phyloP scores from a whole-genome alignment of 2,888 invertebrate species.

The Erpobdella octoculata region DNA sequence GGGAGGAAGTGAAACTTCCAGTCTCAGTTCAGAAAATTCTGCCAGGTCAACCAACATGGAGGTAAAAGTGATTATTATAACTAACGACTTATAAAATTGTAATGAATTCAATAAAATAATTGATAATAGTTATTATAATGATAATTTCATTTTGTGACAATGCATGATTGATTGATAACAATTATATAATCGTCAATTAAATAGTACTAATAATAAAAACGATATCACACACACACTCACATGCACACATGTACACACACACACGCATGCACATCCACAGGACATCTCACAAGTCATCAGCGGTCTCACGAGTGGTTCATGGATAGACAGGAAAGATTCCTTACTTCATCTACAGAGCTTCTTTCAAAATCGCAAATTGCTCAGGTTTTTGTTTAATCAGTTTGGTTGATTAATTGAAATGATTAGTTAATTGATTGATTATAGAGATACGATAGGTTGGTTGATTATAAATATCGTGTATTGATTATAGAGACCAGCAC shows the following conservation, averaged over 20 bases:
- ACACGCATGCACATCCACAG: conserved; percentile 26
- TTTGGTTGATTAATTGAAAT: no score
- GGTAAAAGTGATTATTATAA: background rate
- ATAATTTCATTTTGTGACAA: background rate
- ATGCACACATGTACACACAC: no score
- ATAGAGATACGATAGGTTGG: no score
- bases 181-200: background rate
- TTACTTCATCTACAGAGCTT: conserved; percentile 70
- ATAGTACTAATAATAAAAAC: background rate
- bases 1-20: conserved; percentile 72
- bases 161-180: background rate
- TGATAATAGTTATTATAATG: background rate
- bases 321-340: conserved; percentile 91
- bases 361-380: conserved; percentile 49
- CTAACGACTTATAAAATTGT: background rate
- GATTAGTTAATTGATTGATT: no score
- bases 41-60: conserved; percentile 42
- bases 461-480: no score
- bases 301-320: conserved; percentile 56
- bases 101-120: background rate
- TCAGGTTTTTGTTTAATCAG: conserved; percentile 44
- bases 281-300: conserved; percentile 36
- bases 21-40: conserved; percentile 75
- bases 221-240: no score
- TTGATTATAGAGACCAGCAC: no score